Evolutionary conservation across 2,888 invertebrate genomes (phyloP), one percentile per base, ranked within the genome.

Genomic region (Malthinus flaveolus): DNA sequence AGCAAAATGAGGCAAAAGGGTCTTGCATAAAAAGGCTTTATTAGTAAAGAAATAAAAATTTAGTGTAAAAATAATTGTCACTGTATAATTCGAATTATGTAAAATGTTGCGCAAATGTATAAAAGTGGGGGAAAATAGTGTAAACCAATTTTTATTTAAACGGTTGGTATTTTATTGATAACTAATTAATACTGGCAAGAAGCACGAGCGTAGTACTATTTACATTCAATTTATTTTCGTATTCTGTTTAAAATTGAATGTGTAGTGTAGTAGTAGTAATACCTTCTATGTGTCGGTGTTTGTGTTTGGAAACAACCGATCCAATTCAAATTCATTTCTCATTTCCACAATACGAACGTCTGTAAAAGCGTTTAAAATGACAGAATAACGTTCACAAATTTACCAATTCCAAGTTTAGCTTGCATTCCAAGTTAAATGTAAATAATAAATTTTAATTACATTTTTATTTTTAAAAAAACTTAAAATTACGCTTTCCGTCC

Each of bases 271-370:
- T 23, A 23, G 3, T 23, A 23, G 23, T 23, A 23, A 5, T 23
- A 23, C 23, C 23, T 23, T 3, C 23, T 23, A 59, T 58, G 49
- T 61, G 57, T 62, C 60, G 57, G 52, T 60, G 58, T 63, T 59
- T 63, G 63, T 63, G 65, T 63, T 67, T 62, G 56, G 60, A 59
- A 64, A 64, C 62, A 51, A 62, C 61, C 63, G 59, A 64, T 66
- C 64, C 66, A 68, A 68, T 68, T 68, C 66, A 66, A 68, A 68
- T 68, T 66, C 65, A 66, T 68, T 68, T 61, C 64, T 66, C 66
- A 68, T 66, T 68, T 64, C 23, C 63, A 66, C 58, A 62, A 59
- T 63, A 61, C 63, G 63, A 61, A 60, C 56, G 64, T 57, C 62
- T 64, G 61, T 64, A 60, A 64, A 63, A 60, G 59, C 64, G 60